Evolutionary conservation across 2,113 vertebrate species (phyloP), one percentile per base, ranked within the genome.

Genomic region (Tauraco erythrolophus): DNA sequence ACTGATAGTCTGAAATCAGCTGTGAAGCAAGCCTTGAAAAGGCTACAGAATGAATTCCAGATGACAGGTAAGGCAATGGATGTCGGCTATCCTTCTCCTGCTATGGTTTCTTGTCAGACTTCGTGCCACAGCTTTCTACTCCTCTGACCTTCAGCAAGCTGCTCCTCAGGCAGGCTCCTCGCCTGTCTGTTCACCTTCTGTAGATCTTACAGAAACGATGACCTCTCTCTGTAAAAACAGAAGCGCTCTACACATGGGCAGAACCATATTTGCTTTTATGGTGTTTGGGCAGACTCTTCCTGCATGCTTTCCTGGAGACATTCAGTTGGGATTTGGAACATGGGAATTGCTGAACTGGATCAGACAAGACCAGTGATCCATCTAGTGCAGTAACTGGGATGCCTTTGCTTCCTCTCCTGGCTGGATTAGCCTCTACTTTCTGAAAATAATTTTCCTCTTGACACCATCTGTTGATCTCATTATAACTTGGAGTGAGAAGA

Each of bases 21-120:
- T 3, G 99, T 99, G 94, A 0, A 96, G 0, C 5, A 33, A 35
- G 99, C 99, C 41, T 17, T 98, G 93, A 2, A 86, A 35, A 57
- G 64, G 6, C 97, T 99, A 27, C 75, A 68, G 27, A 6, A 46
- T 10, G 98, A 98, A 75, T 92, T 98, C 19, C 35, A 45, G 39
- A 54, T 74, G 17, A 51, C 89, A 90, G 98, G 98, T 98, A 98
- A 98, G 98, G 19, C 41, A 31, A 31, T 0, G 3, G 30, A 9
- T 53, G 11, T 74, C n/a, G 43, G 23, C 65, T 87, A 43, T 15
- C 39, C n/a, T 8, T 94, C 46, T 54, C 15, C 58, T 53, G 25
- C 58, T 87, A 97, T 97, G 58, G 14, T 83, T 98, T 95, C 70
- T 74, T 51, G 35, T 88, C 74, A 89, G 45, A 64, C n/a, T 88